A percentile compares a stretch with the other conserved stretches of the same genome.
phyloP scores from a whole-genome alignment of 92 coral and sea anemone species.

The Siderastrea radians region DNA sequence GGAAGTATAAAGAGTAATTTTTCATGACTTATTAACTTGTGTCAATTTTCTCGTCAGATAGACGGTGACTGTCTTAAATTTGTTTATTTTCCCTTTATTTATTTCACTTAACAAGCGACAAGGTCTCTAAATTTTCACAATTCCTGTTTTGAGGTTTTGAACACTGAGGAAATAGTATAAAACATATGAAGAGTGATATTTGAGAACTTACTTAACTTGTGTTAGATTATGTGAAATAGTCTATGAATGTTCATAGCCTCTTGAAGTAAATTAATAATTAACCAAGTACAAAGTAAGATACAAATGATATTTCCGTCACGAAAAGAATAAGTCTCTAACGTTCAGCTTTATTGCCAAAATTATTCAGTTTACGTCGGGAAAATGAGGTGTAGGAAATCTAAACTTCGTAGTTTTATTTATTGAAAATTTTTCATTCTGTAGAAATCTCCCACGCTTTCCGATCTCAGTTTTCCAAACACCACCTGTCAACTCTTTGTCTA shows the following conservation, averaged over 20 bases:
- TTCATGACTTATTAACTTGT: too few relatives aligned
- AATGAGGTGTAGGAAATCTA: too few relatives aligned
- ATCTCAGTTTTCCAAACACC: conserved; percentile 2
- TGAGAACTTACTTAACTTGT: conserved; percentile 1
- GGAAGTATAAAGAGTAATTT: too few relatives aligned
- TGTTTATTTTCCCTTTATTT: too few relatives aligned
- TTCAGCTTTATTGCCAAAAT: too few relatives aligned
- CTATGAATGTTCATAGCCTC: background rate
- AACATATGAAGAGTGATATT: background rate
- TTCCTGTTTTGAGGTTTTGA: too few relatives aligned
- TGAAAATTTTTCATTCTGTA: background rate
- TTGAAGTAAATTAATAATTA: conserved; percentile 27
- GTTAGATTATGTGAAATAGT: background rate
- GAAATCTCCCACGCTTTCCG: background rate
- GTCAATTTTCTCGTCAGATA: too few relatives aligned
- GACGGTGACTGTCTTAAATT: too few relatives aligned
- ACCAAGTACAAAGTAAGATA: background rate
- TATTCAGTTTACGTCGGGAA: too few relatives aligned
- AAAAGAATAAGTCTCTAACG: background rate
- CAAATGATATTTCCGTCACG: background rate
- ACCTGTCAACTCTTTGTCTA: conserved; percentile 12
- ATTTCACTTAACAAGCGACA: too few relatives aligned
- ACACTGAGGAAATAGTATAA: background rate
- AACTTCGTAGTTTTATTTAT: background rate
- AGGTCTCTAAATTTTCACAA: too few relatives aligned